Conservation (phyloP, 2,888 invertebrate genomes). For the Athalia rosae region DNA sequence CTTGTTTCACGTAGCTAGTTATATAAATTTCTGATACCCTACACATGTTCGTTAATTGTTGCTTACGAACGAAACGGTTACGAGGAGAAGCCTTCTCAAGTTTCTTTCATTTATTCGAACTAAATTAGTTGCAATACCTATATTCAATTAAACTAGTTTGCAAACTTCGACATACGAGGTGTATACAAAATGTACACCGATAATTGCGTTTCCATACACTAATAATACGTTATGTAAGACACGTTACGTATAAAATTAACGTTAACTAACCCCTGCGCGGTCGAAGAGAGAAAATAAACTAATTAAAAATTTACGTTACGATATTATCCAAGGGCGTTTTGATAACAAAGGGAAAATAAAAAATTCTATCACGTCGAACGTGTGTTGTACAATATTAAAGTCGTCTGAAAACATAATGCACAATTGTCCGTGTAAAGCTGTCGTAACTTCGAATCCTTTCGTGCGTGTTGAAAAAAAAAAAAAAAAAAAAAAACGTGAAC, state of each 20-base stretch:
- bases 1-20: neutral
- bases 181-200: too few relatives aligned
- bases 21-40: neutral
- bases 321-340: constrained; percentile 28
- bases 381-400: too few relatives aligned
- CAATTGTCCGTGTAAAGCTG: too few relatives aligned
- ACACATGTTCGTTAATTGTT: neutral
- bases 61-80: neutral
- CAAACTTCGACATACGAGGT: neutral
- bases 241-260: too few relatives aligned
- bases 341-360: constrained; percentile 27
- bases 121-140: neutral
- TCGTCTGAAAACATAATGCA: too few relatives aligned
- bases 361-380: constrained; percentile 20
- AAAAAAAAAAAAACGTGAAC: too few relatives aligned
- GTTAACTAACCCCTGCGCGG: neutral
- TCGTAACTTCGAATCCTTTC: too few relatives aligned
- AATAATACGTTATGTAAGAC: constrained; percentile 1
- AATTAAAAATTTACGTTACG: constrained; percentile 30
- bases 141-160: neutral
- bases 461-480: too few relatives aligned
- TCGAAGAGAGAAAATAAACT: neutral
- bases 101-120: neutral
- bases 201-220: neutral
- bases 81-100: neutral